Evolutionary conservation across 2,113 vertebrate species (phyloP).

Genomic region (Chionomys nivalis): DNA sequence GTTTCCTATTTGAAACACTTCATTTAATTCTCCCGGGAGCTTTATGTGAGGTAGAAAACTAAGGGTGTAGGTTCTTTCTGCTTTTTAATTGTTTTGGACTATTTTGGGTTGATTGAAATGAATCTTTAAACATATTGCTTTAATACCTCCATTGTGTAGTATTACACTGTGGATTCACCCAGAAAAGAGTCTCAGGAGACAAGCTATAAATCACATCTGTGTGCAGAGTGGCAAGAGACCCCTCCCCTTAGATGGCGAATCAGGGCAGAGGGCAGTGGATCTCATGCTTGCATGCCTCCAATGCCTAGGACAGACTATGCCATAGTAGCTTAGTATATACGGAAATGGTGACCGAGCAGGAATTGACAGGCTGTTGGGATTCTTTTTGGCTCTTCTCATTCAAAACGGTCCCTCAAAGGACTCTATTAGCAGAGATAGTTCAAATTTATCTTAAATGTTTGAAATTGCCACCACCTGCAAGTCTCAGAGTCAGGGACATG

Average conservation of each 20-base stretch:
- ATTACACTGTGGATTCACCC: slow-evolving; percentile 38
- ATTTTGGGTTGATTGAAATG: slow-evolving; percentile 16
- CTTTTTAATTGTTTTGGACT: not conserved
- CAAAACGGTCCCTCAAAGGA: not conserved
- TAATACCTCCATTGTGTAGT: not conserved
- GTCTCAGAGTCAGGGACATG: not conserved
- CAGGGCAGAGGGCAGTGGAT: not conserved
- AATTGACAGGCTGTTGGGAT: not conserved
- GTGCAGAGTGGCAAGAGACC: not conserved
- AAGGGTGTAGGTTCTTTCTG: not conserved
- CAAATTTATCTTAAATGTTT: slow-evolving; percentile 20
- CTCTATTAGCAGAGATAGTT: not conserved
- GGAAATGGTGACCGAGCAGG: not conserved
- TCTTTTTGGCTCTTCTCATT: not conserved
- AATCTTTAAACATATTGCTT: not conserved
- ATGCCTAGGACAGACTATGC: not conserved
- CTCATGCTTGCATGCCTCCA: not conserved
- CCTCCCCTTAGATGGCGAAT: not conserved
- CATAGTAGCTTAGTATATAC: not conserved
- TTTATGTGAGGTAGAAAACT: not conserved
- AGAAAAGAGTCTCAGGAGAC: not conserved
- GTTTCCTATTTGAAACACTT: slow-evolving; percentile 38
- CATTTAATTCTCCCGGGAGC: not conserved
- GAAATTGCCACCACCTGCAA: not conserved
- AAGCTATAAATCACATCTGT: not conserved